phyloP scores from a whole-genome alignment of 2,888 invertebrate species.

The Schizaphis graminum region DNA sequence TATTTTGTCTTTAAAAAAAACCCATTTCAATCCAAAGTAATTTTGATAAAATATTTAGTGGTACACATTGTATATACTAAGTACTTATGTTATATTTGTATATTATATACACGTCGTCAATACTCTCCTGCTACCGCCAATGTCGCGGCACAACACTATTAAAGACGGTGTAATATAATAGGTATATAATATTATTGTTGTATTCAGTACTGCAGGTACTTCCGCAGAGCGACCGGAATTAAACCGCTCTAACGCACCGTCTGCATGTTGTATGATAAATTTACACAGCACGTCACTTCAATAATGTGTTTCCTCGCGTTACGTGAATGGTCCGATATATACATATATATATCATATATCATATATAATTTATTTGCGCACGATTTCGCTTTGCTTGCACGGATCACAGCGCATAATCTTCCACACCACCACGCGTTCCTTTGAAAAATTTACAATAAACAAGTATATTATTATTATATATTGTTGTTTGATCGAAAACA shows the following conservation, averaged over 20 bases:
- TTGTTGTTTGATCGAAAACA: neutral
- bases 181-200: neutral
- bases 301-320: neutral
- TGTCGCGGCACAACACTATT: neutral
- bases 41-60: neutral
- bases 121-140: neutral
- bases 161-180: neutral
- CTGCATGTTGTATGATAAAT: neutral
- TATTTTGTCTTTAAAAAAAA: neutral
- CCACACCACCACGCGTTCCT: neutral
- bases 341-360: neutral
- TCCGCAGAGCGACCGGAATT: neutral
- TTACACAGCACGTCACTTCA: conserved; percentile 18
- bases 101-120: neutral
- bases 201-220: neutral
- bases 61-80: neutral
- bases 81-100: neutral
- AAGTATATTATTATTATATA: neutral
- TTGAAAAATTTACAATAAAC: conserved; percentile 18
- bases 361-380: neutral
- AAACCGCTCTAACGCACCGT: neutral
- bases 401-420: conserved; percentile 1
- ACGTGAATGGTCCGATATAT: neutral
- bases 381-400: conserved; percentile 6
- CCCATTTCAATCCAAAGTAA: neutral